These are phyloP conservation scores for Scaptomyza reducta DNA, from an alignment of 2,888 invertebrate genomes.

Conservation along the genomic window DNA sequence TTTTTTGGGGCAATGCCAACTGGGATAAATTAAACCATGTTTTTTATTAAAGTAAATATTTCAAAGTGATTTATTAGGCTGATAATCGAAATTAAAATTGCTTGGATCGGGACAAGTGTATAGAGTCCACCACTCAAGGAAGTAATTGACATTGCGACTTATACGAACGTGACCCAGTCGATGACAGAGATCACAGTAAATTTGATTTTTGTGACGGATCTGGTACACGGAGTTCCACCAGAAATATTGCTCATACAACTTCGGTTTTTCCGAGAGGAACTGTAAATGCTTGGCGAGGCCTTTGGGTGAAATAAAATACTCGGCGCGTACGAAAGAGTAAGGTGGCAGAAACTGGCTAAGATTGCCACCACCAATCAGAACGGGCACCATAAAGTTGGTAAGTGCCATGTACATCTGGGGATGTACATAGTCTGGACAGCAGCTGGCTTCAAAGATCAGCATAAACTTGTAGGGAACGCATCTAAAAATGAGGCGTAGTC, in stretches of 20 bases:
- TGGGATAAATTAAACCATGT: neutral
- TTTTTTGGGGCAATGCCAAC: constrained; percentile 1
- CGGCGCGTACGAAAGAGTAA: constrained; percentile 87
- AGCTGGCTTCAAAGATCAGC: constrained; percentile 87
- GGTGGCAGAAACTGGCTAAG: constrained; percentile 86
- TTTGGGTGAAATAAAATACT: constrained; percentile 85
- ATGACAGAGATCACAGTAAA: constrained; percentile 59
- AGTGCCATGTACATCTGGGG: constrained; percentile 84
- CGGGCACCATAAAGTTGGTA: constrained; percentile 85
- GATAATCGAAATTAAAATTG: neutral
- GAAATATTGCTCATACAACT: constrained; percentile 87
- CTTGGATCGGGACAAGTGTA: constrained; percentile 33
- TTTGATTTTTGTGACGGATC: constrained; percentile 20
- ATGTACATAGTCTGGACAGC: constrained; percentile 88
- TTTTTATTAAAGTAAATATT: neutral
- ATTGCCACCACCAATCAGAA: constrained; percentile 87
- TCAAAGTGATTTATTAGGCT: neutral
- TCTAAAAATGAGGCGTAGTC: constrained; percentile 13
- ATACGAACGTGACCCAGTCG: constrained; percentile 24
- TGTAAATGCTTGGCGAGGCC: constrained; percentile 86
- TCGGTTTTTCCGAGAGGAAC: constrained; percentile 79
- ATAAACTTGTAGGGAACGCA: constrained; percentile 86
- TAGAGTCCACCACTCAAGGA: constrained; percentile 50
- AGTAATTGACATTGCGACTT: neutral
- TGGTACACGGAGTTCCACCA: constrained; percentile 84